Evolutionary conservation across 2,888 invertebrate species (phyloP).

Genomic region (Danaus chrysippus): DNA sequence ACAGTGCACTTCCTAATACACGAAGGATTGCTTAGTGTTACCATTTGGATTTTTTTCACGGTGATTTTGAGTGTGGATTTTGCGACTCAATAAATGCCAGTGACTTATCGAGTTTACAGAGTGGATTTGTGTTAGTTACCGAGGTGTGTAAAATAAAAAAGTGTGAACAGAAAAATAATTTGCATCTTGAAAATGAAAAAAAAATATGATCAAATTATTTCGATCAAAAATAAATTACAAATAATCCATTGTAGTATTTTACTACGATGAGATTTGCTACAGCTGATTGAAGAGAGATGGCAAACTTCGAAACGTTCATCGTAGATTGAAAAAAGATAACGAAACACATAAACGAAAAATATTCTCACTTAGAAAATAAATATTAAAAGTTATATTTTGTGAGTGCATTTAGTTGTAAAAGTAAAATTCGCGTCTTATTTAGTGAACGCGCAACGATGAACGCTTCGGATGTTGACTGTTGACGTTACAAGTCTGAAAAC

Average conservation of each 20-base stretch:
- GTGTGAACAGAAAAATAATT: conserved; percentile 3
- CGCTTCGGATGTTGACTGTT: conserved; percentile 60
- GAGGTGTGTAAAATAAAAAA: conserved; percentile 36
- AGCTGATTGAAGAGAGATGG: conserved; percentile 55
- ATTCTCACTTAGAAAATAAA: neutral
- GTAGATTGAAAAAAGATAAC: conserved; percentile 32
- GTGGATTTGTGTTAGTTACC: conserved; percentile 29
- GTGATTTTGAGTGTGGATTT: conserved; percentile 25
- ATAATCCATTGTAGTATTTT: conserved; percentile 16
- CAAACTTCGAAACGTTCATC: conserved; percentile 54
- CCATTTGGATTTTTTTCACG: conserved; percentile 54
- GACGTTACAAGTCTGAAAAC: conserved; percentile 57
- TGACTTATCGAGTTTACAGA: conserved; percentile 24
- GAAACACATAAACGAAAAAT: neutral
- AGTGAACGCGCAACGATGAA: conserved; percentile 48
- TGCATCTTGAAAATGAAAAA: neutral
- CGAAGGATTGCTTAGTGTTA: conserved; percentile 67
- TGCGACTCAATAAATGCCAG: conserved; percentile 25
- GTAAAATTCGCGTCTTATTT: conserved; percentile 28
- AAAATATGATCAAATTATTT: neutral
- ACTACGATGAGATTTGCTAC: conserved; percentile 48
- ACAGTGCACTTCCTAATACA: conserved; percentile 67
- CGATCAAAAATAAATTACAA: neutral
- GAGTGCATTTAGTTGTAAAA: neutral
- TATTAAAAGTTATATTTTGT: neutral